phyloP scores from a whole-genome alignment of 1,140 invertebrate species.

The Leptopilina boulardi region DNA sequence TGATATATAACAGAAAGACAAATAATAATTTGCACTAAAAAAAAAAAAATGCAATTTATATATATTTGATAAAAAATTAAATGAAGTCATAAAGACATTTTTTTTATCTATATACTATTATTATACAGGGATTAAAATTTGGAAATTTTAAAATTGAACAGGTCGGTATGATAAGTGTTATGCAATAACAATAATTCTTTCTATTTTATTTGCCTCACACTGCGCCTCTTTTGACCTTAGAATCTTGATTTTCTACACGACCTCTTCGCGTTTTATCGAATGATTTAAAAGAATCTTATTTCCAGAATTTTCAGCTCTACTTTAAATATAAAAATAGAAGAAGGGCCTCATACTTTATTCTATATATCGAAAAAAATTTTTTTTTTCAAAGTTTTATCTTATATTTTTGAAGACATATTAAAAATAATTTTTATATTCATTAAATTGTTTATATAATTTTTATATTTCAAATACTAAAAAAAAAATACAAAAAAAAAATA shows the following conservation, averaged over 20 bases:
- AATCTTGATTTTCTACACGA: neutral
- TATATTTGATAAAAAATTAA: too few species aligned
- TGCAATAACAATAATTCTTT: conserved; percentile 8
- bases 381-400: too few species aligned
- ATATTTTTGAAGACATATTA: too few species aligned
- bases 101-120: too few species aligned
- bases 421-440: too few species aligned
- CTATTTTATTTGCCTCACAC: neutral
- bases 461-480: too few species aligned
- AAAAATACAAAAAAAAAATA: too few species aligned
- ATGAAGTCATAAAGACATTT: neutral
- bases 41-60: too few species aligned
- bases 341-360: neutral
- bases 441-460: too few species aligned
- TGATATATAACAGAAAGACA: too few species aligned
- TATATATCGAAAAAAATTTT: neutral
- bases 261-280: neutral
- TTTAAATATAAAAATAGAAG: neutral
- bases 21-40: too few species aligned
- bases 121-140: conserved; percentile 5
- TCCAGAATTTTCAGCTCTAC: neutral
- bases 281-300: conserved; percentile 14
- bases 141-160: neutral
- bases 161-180: neutral
- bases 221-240: neutral